A percentile compares a stretch with the other conserved stretches of the same genome.
Evolutionary conservation across 2,888 invertebrate genomes (phyloP).

Genomic region (Pandemis heparana): DNA sequence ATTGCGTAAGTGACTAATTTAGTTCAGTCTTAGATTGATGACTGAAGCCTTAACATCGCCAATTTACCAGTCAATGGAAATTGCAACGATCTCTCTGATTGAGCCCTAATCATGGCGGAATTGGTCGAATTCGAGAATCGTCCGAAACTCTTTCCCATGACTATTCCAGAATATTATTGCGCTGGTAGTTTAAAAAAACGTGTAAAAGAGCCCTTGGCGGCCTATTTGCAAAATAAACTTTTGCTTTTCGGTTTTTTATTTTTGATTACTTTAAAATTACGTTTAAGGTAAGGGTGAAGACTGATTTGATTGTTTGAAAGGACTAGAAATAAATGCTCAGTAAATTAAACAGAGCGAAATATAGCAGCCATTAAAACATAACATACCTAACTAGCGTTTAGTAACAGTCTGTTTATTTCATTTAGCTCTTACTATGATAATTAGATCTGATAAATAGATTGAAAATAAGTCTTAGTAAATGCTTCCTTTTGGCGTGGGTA

Average conservation of each 20-base stretch:
- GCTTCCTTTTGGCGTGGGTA: no score
- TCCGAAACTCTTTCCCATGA: slow-evolving; percentile 71
- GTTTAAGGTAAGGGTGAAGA: slow-evolving; percentile 6
- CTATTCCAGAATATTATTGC: slow-evolving; percentile 71
- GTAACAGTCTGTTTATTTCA: no score
- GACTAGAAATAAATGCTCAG: no score
- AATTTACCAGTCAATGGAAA: slow-evolving; percentile 84
- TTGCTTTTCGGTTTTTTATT: no score
- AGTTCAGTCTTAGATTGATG: slow-evolving; percentile 62
- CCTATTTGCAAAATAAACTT: no score
- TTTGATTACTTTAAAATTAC: not conserved
- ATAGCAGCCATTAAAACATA: no score
- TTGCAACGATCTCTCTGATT: slow-evolving; percentile 80
- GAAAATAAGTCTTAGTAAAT: no score
- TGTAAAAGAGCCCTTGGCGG: no score
- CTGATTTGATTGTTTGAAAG: not conserved
- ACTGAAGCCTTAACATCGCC: slow-evolving; percentile 64
- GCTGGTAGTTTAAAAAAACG: slow-evolving; percentile 44
- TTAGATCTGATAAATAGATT: no score
- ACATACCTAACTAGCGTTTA: no score
- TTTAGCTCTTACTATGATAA: no score
- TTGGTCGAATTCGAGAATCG: slow-evolving; percentile 55
- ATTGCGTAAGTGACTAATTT: slow-evolving; percentile 42
- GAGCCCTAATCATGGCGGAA: slow-evolving; percentile 74
- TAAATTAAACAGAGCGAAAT: not conserved